Percentiles rank a stretch among this genome's conserved stretches.
These are phyloP conservation scores for Alligator sinensis DNA, from an alignment of 2,113 vertebrate genomes.

Conservation along the genomic window DNA sequence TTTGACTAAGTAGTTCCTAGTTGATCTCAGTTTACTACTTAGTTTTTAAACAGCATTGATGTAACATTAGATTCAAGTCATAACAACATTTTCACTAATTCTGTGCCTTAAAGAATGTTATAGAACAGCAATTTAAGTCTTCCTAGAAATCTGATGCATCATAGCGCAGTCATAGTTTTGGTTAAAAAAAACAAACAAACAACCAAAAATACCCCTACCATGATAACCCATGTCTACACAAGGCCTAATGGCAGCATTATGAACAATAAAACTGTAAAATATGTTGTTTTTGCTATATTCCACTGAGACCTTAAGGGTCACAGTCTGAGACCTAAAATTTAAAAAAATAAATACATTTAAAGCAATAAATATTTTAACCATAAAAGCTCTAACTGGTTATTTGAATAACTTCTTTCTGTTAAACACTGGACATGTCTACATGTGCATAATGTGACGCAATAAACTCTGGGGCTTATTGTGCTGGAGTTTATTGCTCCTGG, in stretches of 20 bases:
- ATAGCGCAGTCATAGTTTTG: neutral
- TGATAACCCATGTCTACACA: neutral
- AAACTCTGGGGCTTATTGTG: too few species aligned
- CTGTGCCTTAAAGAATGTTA: neutral
- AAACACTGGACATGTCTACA: neutral
- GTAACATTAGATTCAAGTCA: neutral
- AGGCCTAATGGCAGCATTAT: neutral
- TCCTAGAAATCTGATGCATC: neutral
- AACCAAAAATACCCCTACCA: neutral
- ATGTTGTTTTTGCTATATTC: neutral
- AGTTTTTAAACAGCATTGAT: neutral
- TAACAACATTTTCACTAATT: neutral
- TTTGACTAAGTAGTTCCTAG: neutral
- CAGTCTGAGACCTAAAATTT: neutral
- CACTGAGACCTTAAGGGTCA: neutral
- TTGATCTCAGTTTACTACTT: neutral
- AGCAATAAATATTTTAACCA: neutral
- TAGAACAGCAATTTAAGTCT: neutral
- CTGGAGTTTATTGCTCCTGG: too few species aligned
- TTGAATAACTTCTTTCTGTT: neutral
- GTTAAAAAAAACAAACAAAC: neutral
- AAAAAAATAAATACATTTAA: neutral
- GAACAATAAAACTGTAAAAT: neutral
- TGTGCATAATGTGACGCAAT: too few species aligned
- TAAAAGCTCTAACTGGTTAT: neutral